Percentiles rank a stretch among this genome's conserved stretches.
phyloP scores from a whole-genome alignment of 2,113 vertebrate species.

The Promerops cafer region DNA sequence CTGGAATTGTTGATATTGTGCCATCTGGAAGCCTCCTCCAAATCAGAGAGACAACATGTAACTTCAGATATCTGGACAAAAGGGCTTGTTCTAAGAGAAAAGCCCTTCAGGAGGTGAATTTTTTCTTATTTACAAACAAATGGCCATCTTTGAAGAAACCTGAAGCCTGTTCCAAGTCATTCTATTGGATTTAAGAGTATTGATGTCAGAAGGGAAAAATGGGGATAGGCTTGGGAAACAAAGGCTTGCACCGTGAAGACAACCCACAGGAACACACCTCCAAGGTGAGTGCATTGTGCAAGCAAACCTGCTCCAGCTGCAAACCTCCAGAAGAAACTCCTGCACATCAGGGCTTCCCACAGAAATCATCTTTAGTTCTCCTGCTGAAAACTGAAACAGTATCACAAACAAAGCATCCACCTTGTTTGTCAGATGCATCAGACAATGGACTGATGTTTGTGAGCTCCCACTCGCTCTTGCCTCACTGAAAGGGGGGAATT shows the following conservation, averaged over 20 bases:
- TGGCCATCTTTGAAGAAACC: background rate
- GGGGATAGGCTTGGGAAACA: background rate
- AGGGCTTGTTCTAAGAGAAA: background rate
- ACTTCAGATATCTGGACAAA: background rate
- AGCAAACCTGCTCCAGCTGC: background rate
- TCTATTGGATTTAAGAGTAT: background rate
- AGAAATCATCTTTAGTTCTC: background rate
- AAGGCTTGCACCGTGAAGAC: background rate
- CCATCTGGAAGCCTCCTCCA: background rate
- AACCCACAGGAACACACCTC: background rate
- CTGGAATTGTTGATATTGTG: background rate
- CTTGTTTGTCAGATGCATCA: background rate
- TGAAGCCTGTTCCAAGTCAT: background rate
- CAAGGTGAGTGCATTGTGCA: background rate
- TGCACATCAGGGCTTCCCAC: background rate
- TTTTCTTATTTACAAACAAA: background rate
- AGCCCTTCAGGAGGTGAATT: background rate
- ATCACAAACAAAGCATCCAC: background rate
- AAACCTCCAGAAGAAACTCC: background rate
- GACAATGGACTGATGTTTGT: background rate
- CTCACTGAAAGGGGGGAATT: background rate
- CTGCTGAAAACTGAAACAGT: background rate
- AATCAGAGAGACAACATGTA: background rate
- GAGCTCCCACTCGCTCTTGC: rapidly evolving
- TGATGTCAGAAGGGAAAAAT: background rate